Percentiles rank a stretch among this genome's conserved stretches.
These are phyloP conservation scores for Amphibalanus amphitrite DNA, from an alignment of 1,140 invertebrate genomes.

Conservation along the genomic window DNA sequence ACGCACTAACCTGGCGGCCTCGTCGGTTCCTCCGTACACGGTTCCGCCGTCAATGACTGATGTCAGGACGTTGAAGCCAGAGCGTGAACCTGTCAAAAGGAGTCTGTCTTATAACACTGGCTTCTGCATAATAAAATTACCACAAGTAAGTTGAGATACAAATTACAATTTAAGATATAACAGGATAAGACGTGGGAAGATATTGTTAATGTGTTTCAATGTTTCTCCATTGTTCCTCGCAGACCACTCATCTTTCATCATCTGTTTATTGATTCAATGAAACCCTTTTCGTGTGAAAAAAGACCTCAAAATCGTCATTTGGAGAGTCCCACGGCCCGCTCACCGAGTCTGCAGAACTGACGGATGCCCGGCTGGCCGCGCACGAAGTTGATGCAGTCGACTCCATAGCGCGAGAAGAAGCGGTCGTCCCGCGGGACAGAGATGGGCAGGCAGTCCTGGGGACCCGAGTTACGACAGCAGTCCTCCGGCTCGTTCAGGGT, in stretches of 20 bases:
- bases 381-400: constrained; percentile 34
- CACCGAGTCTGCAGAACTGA: constrained; percentile 20
- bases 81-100: constrained; percentile 24
- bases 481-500: constrained; percentile 41
- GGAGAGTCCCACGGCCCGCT: too few relatives aligned
- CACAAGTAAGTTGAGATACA: too few relatives aligned
- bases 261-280: too few relatives aligned
- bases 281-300: too few relatives aligned
- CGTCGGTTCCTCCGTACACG: constrained; percentile 25
- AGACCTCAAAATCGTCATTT: too few relatives aligned
- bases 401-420: constrained; percentile 60
- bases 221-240: too few relatives aligned
- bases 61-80: constrained; percentile 31
- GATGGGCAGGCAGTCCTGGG: constrained; percentile 84
- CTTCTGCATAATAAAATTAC: too few relatives aligned
- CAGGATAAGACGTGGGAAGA: too few relatives aligned
- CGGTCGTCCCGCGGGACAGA: constrained; percentile 73
- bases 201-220: too few relatives aligned
- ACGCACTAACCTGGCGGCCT: constrained; percentile 13
- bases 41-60: constrained; percentile 34
- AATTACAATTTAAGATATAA: too few relatives aligned
- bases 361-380: constrained; percentile 23
- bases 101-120: too few relatives aligned
- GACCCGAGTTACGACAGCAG: constrained; percentile 56
- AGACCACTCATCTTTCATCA: too few relatives aligned